These are phyloP conservation scores for Condylura cristata DNA, from an alignment of 2,113 vertebrate species.

Conservation along the genomic window DNA sequence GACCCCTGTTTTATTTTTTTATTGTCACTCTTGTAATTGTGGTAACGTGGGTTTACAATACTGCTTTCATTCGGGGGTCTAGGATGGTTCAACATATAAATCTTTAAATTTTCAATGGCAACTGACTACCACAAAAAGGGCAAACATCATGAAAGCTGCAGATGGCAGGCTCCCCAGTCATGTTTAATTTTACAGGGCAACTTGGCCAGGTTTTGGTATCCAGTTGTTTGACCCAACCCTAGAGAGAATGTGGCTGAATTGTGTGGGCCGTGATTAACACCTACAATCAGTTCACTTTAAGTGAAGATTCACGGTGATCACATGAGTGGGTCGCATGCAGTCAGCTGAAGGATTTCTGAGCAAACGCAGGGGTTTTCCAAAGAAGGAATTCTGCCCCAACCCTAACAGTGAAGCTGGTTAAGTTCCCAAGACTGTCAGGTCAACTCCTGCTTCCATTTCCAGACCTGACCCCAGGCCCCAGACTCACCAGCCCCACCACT, in stretches of 20 bases:
- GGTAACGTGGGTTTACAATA: too few relatives aligned
- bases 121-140: not conserved
- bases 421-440: not conserved
- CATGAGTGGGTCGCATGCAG: not conserved
- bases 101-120: not conserved
- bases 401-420: not conserved
- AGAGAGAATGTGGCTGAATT: not conserved
- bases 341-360: not conserved
- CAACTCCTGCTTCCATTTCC: not conserved
- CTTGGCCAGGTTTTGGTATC: too few relatives aligned
- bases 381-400: not conserved
- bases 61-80: not conserved
- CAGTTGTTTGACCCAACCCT: not conserved
- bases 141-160: not conserved
- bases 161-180: too few relatives aligned
- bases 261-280: not conserved
- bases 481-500: not conserved
- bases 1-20: too few relatives aligned
- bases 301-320: not conserved
- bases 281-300: not conserved
- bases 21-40: too few relatives aligned
- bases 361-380: not conserved
- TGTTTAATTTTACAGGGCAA: not conserved
- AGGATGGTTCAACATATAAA: not conserved
- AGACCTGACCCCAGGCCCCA: not conserved